Percentiles rank a stretch among this genome's conserved stretches.
Conservation (phyloP, 2,797 vertebrate species). For the Rhabdomys pumilio region DNA sequence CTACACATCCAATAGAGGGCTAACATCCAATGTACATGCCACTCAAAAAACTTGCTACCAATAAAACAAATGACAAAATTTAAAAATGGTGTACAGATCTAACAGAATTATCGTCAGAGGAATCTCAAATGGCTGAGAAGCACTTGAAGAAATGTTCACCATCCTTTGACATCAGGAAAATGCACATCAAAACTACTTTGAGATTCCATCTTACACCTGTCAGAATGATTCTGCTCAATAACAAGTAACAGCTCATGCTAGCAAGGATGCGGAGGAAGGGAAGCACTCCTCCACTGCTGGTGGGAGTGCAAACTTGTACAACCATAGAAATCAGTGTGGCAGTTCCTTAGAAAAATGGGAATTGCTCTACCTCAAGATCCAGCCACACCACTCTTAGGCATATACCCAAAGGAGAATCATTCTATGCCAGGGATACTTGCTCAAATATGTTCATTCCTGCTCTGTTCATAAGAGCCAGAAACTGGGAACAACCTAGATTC, state of each 20-base stretch:
- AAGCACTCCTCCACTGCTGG: neutral
- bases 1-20: neutral
- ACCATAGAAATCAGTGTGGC: neutral
- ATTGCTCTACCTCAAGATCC: neutral
- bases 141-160: neutral
- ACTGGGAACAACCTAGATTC: neutral
- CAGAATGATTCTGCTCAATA: neutral
- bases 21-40: neutral
- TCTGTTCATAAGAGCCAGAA: neutral
- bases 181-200: neutral
- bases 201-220: neutral
- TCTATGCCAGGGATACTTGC: neutral
- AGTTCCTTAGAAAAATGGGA: neutral
- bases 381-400: neutral
- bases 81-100: neutral
- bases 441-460: neutral
- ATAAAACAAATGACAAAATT: neutral
- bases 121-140: neutral
- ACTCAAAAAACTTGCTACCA: neutral
- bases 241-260: neutral
- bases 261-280: neutral
- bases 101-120: neutral
- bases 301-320: neutral
- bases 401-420: neutral
- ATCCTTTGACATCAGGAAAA: neutral